Percentiles rank a stretch among this genome's conserved stretches.
phyloP scores from a whole-genome alignment of 35 echinoderm and acorn worm species.

The Amphiura filiformis region DNA sequence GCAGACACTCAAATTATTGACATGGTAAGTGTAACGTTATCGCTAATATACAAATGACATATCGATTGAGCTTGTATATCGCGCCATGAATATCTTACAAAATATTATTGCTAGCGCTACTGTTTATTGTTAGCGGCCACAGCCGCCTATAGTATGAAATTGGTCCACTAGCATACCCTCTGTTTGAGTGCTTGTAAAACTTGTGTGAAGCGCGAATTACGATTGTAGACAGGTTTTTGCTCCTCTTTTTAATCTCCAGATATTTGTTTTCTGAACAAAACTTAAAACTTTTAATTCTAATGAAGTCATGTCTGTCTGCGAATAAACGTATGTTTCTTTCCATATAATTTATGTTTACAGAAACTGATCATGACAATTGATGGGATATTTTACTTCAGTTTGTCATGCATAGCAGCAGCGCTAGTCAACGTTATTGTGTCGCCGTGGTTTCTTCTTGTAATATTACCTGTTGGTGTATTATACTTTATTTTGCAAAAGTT shows the following conservation, averaged over 20 bases:
- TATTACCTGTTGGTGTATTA: conserved; percentile 57
- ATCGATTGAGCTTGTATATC: not conserved
- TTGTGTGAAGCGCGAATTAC: no score
- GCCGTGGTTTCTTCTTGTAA: conserved; percentile 61
- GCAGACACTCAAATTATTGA: conserved; percentile 79
- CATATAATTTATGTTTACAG: conserved; percentile 18
- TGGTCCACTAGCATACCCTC: no score
- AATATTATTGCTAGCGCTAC: not conserved
- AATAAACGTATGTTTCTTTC: no score
- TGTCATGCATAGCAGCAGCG: conserved; percentile 53
- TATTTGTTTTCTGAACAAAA: no score
- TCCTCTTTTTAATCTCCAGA: no score
- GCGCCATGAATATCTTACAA: not conserved
- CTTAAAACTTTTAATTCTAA: no score
- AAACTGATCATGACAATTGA: conserved; percentile 54
- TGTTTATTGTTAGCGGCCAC: not conserved
- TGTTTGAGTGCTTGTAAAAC: no score
- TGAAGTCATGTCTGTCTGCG: no score
- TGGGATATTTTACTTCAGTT: conserved; percentile 33
- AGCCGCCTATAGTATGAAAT: no score
- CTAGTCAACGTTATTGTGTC: conserved; percentile 69
- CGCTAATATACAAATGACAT: not conserved
- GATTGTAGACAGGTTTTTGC: no score
- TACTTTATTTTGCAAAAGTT: conserved; percentile 72
- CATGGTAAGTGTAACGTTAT: conserved; percentile 64